Percentiles rank a stretch among this genome's conserved stretches.
Evolutionary conservation across 1,140 invertebrate species (phyloP).

Genomic region (Latrodectus geometricus): DNA sequence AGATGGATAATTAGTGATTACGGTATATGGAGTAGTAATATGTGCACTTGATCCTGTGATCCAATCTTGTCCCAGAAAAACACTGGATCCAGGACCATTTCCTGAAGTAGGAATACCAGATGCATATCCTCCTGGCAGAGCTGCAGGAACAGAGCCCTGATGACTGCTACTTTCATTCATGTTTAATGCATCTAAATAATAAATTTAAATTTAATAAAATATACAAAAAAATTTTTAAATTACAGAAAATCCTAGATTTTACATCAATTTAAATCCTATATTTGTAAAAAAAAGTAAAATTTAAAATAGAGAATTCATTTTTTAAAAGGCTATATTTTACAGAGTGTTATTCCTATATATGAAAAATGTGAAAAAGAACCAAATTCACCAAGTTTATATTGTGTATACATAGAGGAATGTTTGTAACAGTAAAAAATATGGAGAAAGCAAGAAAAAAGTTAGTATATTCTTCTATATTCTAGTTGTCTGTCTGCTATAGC

Average conservation of each 20-base stretch:
- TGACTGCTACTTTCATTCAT: constrained; percentile 59
- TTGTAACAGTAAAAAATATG: not conserved
- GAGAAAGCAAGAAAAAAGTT: not conserved
- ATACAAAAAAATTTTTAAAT: not conserved
- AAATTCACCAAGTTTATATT: not conserved
- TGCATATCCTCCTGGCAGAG: constrained; percentile 54
- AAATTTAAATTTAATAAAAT: not conserved
- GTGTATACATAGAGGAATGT: not conserved
- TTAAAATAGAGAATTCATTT: not conserved
- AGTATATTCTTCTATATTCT: not conserved
- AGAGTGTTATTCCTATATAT: too few relatives aligned
- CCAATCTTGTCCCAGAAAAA: constrained; percentile 58
- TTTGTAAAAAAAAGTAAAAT: not conserved
- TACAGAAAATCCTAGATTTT: not conserved
- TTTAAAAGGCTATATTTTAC: too few relatives aligned
- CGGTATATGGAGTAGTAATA: constrained; percentile 29
- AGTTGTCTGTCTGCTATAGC: too few relatives aligned
- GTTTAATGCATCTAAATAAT: constrained; percentile 9
- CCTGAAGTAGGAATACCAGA: constrained; percentile 27
- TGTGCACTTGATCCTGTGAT: constrained; percentile 39
- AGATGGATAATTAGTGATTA: constrained; percentile 38
- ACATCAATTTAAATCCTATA: not conserved
- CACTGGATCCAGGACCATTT: constrained; percentile 24
- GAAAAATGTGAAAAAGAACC: not conserved
- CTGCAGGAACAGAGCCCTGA: constrained; percentile 50